Conservation (phyloP, 2,797 vertebrate species). For the Fundulus diaphanus region DNA sequence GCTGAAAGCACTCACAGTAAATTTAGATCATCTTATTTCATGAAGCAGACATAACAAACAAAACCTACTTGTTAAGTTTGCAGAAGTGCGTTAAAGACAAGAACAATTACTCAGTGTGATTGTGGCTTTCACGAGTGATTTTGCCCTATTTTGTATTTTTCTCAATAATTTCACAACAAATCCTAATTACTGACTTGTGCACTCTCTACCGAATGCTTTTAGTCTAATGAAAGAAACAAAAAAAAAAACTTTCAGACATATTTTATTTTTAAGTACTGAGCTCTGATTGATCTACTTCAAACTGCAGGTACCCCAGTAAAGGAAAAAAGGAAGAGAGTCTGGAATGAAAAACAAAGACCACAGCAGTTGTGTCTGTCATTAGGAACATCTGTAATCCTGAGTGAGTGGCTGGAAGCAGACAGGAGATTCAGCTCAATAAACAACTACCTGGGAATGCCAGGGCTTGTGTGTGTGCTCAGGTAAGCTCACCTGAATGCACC, state of each 20-base stretch:
- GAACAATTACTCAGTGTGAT: conserved; percentile 27
- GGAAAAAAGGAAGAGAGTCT: conserved; percentile 34
- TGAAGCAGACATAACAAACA: conserved; percentile 53
- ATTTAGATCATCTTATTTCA: conserved; percentile 52
- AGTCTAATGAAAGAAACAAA: conserved; percentile 11
- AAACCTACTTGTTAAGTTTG: conserved; percentile 21
- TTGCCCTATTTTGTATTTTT: conserved; percentile 26
- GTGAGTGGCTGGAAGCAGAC: conserved; percentile 64
- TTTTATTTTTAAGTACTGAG: conserved; percentile 23
- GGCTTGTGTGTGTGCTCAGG: conserved; percentile 68
- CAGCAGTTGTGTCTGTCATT: conserved; percentile 62
- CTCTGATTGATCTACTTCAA: conserved; percentile 35
- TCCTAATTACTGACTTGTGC: conserved; percentile 38
- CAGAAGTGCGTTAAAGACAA: conserved; percentile 13
- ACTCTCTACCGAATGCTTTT: conserved; percentile 15
- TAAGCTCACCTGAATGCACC: conserved; percentile 74
- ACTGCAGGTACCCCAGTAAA: conserved; percentile 30
- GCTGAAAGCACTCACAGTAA: conserved; percentile 23
- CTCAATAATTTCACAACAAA: conserved; percentile 34
- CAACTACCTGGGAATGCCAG: conserved; percentile 62
- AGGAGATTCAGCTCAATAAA: conserved; percentile 64
- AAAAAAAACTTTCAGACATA: conserved; percentile 19
- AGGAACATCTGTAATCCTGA: conserved; percentile 62
- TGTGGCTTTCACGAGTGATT: conserved; percentile 22
- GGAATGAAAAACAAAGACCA: conserved; percentile 62